Evolutionary conservation across 2,113 vertebrate species (phyloP).

Genomic region (Octodon degus): DNA sequence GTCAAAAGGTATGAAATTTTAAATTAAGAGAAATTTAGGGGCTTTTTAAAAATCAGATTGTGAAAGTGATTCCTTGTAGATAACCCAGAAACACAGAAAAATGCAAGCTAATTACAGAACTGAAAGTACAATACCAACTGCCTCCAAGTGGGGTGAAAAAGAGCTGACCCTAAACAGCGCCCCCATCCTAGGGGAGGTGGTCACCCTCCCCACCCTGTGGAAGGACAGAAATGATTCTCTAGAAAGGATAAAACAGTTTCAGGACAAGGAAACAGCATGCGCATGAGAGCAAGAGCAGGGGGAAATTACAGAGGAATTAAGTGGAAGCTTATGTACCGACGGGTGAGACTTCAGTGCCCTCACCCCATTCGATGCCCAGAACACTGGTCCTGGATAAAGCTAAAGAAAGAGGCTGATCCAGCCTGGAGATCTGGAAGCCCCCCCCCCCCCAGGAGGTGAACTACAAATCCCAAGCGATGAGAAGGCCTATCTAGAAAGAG

Average conservation of each 20-base stretch:
- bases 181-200: not conserved
- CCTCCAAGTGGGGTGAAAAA: not conserved
- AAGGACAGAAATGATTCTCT: not conserved
- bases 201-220: not conserved
- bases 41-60: slow-evolving; percentile 57
- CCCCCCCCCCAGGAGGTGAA: not conserved
- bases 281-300: not conserved
- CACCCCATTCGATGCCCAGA: not conserved
- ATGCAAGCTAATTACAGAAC: not conserved
- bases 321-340: not conserved
- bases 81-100: slow-evolving; percentile 35
- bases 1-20: slow-evolving; percentile 66
- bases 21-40: slow-evolving; percentile 67
- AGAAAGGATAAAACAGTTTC: not conserved
- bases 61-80: slow-evolving; percentile 52
- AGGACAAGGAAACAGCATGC: not conserved
- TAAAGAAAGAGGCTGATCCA: not conserved
- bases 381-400: not conserved
- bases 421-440: not conserved
- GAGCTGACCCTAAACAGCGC: not conserved
- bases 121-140: not conserved
- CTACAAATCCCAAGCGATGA: not conserved
- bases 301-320: not conserved
- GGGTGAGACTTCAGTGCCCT: not conserved
- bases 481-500: not conserved